phyloP scores from a whole-genome alignment of 2,113 vertebrate genomes.

The Cebus imitator region DNA sequence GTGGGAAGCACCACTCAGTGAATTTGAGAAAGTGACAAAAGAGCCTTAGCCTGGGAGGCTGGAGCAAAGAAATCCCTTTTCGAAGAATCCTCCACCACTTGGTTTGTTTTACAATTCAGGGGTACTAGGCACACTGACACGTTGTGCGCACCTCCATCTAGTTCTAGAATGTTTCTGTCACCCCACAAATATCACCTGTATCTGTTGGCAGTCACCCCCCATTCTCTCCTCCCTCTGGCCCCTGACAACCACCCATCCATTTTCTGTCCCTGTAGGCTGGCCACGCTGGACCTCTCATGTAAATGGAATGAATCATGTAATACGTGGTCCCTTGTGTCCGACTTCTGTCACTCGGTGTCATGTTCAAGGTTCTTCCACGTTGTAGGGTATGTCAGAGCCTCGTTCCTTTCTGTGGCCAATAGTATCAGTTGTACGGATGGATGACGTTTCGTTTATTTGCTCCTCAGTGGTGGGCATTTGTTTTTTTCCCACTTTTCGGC shows the following conservation, averaged over 20 bases:
- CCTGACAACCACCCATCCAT: neutral
- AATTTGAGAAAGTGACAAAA: fast-evolving
- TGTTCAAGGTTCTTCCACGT: neutral
- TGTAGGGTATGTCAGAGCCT: neutral
- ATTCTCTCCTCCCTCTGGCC: neutral
- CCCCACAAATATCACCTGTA: neutral
- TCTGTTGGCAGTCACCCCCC: neutral
- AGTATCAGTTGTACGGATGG: neutral
- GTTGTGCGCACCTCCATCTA: too few relatives aligned
- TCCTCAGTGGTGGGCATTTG: neutral
- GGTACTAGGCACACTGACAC: neutral
- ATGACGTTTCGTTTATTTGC: neutral
- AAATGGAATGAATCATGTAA: neutral
- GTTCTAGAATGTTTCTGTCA: neutral
- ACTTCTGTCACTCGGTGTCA: neutral
- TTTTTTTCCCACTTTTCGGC: neutral
- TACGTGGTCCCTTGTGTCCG: neutral
- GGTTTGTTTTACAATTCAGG: neutral
- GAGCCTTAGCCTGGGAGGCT: neutral
- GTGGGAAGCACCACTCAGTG: neutral
- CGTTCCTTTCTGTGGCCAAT: neutral
- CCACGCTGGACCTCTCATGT: fast-evolving
- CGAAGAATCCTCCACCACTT: neutral
- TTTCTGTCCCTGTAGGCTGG: neutral
- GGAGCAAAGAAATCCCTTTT: neutral